Base-by-base conservation (phyloP, 2,888 invertebrate genomes). In the Psylliodes chrysocephalus region DNA sequence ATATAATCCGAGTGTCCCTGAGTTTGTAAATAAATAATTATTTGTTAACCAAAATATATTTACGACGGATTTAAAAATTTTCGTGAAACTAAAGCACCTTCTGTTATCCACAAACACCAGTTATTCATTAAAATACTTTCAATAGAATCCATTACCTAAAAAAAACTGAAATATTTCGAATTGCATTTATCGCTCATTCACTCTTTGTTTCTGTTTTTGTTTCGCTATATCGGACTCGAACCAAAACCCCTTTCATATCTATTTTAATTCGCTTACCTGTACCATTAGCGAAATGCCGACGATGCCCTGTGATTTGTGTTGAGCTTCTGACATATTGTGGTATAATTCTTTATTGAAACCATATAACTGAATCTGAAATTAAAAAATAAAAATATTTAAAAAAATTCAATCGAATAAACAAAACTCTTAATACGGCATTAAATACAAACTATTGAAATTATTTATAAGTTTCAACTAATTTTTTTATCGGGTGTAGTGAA, bases 261-360 rank as follows among this genome's bases (percentile, higher is more conserved):
- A n/a, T 22, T 18, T 46, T 14, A 46, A 51, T 54, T 54, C 12
- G 62, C 84, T 86, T 82, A 96, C 95, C 89, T 96, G 95, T 64
- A 98, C 91, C 92, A 98, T 95, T 51, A 98, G 86, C 12, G 97
- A 94, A 72, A 98, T 92, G 18, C 93, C 97, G 14, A 97, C 94
- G 71, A 98, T 90, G 66, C 98, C 98, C 80, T 97, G 94, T n/a
- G 97, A 95, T 82, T 96, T 95, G 82, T 94, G 94, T 77, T 94
- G 94, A 3, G 98, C 98, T 82, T 96, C 95, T 22, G 95, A 93
- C 91, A 96, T 94, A 82, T 98, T 98, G 82, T 93, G 93, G 83
- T 98, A 98, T 56, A 98, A 86, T 82, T 98, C 97, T 70, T 94
- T 94, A 83, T 98, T 98, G 86, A 95, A 98, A 1, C 97, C 98